Evolutionary conservation across 2,797 vertebrate species (phyloP), one percentile per base, ranked within the genome.

Genomic region (Hirundo rustica): DNA sequence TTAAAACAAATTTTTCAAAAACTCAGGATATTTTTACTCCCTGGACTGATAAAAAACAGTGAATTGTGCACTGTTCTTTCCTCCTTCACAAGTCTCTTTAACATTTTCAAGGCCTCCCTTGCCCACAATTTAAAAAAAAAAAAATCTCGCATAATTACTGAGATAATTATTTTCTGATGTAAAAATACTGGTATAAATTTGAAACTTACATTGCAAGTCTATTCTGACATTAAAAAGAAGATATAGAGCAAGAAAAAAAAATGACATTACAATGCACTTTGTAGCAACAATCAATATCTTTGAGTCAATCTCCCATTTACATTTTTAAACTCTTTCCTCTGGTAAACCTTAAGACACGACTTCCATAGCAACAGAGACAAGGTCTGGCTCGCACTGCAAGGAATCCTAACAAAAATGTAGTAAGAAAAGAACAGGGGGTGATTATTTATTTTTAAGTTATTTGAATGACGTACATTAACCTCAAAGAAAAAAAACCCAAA

Each of bases 281-380:
- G 38, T 19, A 36, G 76, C 64, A 91, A 61, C 68, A 89, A 89
- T 89, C 80, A 53, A 50, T 53, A 40, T 20, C 64, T 67, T 74
- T 26, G 68, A 91, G 81, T 55, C 89, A 48, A 38, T 57, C 53
- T 92, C 42, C 81, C 87, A 53, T 74, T 93, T 85, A 62, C 57
- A 85, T 85, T 82, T 86, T 83, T 25, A 65, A 95, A 57, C 55
- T 57, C 8, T 83, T 92, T 91, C 32, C 71, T 74, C 48, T 61
- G 55, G 17, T 80, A 58, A 94, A 32, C 25, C 38, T 45, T 50
- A 83, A 92, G 44, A 85, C 45, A 89, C 67, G 74, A 71, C 68
- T 89, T 85, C 94, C 91, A 91, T 93, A 91, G 89, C 85, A 95
- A 95, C 94, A 95, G 91, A 85, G 77, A 55, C 36, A 87, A 74